Evolutionary conservation across 1,140 invertebrate genomes (phyloP).

Genomic region (Eumaeus atala): DNA sequence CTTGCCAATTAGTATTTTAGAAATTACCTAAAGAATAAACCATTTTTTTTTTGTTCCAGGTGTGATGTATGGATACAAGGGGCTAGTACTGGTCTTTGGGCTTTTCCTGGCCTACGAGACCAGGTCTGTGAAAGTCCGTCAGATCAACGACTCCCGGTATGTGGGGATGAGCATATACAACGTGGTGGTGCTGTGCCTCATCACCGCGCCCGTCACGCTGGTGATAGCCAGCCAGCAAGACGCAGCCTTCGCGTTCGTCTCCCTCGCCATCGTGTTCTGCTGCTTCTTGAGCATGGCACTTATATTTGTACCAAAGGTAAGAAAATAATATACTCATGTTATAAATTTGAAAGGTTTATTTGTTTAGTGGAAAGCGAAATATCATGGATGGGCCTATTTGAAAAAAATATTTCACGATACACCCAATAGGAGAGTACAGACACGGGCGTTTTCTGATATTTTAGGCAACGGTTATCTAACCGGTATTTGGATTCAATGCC

Average conservation of each 20-base stretch:
- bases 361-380: no score
- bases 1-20: not conserved
- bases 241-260: constrained; percentile 96
- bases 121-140: constrained; percentile 94
- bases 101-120: constrained; percentile 98
- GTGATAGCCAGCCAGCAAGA: constrained; percentile 98
- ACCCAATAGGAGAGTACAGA: no score
- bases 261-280: constrained; percentile 95
- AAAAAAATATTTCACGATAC: no score
- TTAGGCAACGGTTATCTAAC: no score
- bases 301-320: constrained; percentile 96
- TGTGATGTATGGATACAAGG: constrained; percentile 97
- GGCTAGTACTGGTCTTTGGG: constrained; percentile 95
- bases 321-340: constrained; percentile 19
- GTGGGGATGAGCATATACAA: constrained; percentile 99
- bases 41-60: constrained; percentile 76
- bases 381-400: no score
- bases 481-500: no score
- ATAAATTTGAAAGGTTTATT: no score
- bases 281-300: constrained; percentile 98
- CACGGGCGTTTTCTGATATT: no score
- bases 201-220: constrained; percentile 97
- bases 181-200: constrained; percentile 96
- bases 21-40: not conserved
- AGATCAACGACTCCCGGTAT: constrained; percentile 96